Percentiles rank a stretch among this genome's conserved stretches.
Conservation (phyloP, 92 coral and sea anemone species). For the Siderastrea radians region DNA sequence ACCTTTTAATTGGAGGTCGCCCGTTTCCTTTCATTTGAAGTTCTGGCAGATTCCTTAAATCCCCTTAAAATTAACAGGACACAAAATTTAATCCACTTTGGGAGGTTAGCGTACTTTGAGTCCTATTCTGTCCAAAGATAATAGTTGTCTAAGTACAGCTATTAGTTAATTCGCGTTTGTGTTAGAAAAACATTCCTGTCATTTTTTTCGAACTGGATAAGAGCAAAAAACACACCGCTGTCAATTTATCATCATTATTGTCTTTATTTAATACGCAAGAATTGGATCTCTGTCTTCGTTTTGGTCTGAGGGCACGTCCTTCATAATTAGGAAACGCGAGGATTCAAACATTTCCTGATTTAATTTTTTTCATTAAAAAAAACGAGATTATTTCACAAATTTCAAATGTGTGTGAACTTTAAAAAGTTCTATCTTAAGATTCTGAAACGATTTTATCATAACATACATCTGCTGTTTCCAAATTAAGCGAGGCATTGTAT, state of each 20-base stretch:
- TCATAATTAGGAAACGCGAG: background rate
- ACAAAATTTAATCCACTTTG: background rate
- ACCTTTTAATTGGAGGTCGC: too few species aligned
- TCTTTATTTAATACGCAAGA: background rate
- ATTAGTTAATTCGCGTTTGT: background rate
- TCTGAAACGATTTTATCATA: background rate
- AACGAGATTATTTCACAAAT: background rate
- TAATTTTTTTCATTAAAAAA: background rate
- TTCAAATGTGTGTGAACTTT: too few species aligned
- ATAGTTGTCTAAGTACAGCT: background rate
- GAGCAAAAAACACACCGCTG: background rate
- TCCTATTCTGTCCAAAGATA: background rate
- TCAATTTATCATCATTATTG: background rate
- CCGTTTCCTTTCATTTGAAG: too few species aligned
- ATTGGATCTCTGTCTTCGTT: background rate
- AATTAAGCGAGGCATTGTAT: conserved; percentile 7
- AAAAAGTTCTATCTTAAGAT: background rate
- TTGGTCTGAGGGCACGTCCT: background rate
- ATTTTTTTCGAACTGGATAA: background rate
- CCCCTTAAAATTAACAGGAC: too few species aligned
- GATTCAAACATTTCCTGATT: background rate
- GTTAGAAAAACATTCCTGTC: conserved; percentile 14
- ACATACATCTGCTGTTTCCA: conserved; percentile 22
- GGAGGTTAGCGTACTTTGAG: background rate
- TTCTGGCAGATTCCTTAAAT: too few species aligned